Evolutionary conservation across 2,888 invertebrate genomes (phyloP), one percentile per base, ranked within the genome.

Genomic region (Volucella bombylans): DNA sequence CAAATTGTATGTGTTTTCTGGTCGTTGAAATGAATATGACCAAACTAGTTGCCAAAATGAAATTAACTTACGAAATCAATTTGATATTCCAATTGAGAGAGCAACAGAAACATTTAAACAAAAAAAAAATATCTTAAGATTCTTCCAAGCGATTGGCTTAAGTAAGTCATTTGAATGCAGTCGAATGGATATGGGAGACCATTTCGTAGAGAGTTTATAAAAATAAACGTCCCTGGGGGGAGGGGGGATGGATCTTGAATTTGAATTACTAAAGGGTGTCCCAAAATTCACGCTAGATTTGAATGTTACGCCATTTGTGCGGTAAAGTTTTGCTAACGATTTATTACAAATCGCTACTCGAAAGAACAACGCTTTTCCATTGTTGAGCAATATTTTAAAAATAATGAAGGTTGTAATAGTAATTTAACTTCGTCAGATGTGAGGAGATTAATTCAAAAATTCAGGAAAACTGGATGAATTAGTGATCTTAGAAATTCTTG

Each of bases 91-190:
- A 54, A 31, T 61, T 55, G 45, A 55, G 54, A 12, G 15, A 31
- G 18, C 15, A 12, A 9, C 39, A n/a, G 38, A 41, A 45, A n/a
- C n/a, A 45, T 12, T 6, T 12, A 65, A n/a, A 52, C n/a, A 55
- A 50, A 50, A 39, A 12, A 12, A 31, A 43, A 4, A 8, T 11
- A 10, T 38, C 14, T 31, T 1, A 8, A 74, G 73, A 79, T 79
- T 55, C 65, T 80, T 83, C 71, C 80, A 52, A 72, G 57, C 59
- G 81, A 80, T 85, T 80, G 68, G 50, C 57, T 85, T 85, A 85
- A 85, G 85, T 81, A 81, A 68, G 81, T 52, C 76, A 69, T 85
- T 64, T 85, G 77, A 80, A 85, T 85, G 81, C 85, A 77, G 68
- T 81, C 81, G 67, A 85, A 72, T 67, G 81, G 77, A 85, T 81